Evolutionary conservation across 2,797 vertebrate genomes (phyloP), one percentile per base, ranked within the genome.

Genomic region (Craterocephalus amniculus): DNA sequence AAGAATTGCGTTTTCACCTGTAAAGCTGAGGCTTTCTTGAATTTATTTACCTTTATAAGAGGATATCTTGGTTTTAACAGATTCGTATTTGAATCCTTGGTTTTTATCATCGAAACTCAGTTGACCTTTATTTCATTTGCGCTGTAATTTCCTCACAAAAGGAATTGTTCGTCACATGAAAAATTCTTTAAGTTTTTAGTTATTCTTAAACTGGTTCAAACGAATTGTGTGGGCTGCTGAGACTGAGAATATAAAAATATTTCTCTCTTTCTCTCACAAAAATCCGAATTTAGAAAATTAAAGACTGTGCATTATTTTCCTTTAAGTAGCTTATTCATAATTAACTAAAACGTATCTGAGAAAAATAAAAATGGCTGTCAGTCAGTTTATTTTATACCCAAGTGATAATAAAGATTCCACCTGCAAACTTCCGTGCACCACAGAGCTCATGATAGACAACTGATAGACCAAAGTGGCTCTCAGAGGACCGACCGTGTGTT

Each of bases 401-500:
- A n/a, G 32, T 49, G 22, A 14, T 14, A 38, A 6, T 2, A 67
- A 29, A 20, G 7, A 3, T n/a, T 58, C 34, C 43, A 57, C 16
- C 45, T 56, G 24, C 35, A 26, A 2, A 38, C 24, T 13, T 40
- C 18, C 13, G 7, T 4, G 72, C 34, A 40, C n/a, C 40, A 10
- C 29, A 56, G 22, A 40, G 38, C 56, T 45, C 72, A 4, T 57
- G 45, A 63, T 1, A 48, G 24, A 22, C 24, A 27, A 38, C 14
- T 54, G 35, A 63, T 24, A 32, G 58, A 35, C 31, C 4, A 24
- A 60, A 43, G 52, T 63, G 63, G n/a, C 52, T 64, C 64, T 69
- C 79, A 57, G 58, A 68, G 67, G 68, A 79, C 4, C 70, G 6
- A 10, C 60, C 29, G 20, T 2, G 18, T 60, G 38, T 67, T 31